These are phyloP conservation scores for Buathra laborator DNA, from an alignment of 2,888 invertebrate species.

Conservation along the genomic window DNA sequence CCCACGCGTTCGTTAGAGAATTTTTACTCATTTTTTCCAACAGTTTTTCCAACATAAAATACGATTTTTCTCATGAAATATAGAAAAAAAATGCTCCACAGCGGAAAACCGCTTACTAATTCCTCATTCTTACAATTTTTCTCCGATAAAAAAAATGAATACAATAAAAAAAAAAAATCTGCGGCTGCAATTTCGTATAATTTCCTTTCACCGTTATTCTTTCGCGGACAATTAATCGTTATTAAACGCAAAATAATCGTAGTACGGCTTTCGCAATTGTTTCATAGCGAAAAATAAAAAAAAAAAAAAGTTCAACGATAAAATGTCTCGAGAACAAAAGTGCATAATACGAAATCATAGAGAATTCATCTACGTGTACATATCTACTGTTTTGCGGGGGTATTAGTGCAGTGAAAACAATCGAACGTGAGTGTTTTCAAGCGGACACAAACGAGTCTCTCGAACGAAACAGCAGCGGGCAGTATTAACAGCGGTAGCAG, in stretches of 20 bases:
- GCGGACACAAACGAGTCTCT: conserved; percentile 57
- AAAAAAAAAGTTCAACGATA: not conserved
- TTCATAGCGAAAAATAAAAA: not conserved
- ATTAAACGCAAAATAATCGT: not conserved
- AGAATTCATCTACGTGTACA: conserved; percentile 1
- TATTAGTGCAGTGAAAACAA: conserved; percentile 58
- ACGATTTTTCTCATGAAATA: too few relatives aligned
- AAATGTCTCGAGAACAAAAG: conserved; percentile 39
- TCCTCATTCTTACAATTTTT: not conserved
- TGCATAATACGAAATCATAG: conserved; percentile 7
- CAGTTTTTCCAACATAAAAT: too few relatives aligned
- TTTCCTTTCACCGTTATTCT: not conserved
- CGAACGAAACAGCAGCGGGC: conserved; percentile 44
- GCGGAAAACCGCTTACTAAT: not conserved
- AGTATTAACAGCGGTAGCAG: not conserved
- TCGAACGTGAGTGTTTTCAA: conserved; percentile 63
- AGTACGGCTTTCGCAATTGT: not conserved
- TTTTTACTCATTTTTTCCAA: too few relatives aligned
- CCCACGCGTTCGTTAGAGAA: too few relatives aligned
- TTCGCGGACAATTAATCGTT: conserved; percentile 14
- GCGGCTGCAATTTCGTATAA: not conserved
- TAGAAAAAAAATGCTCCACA: too few relatives aligned
- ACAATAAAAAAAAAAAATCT: not conserved
- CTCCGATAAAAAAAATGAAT: not conserved
- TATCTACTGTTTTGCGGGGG: conserved; percentile 16